phyloP scores from a whole-genome alignment of 2,888 invertebrate genomes.

The Pterostichus madidus region DNA sequence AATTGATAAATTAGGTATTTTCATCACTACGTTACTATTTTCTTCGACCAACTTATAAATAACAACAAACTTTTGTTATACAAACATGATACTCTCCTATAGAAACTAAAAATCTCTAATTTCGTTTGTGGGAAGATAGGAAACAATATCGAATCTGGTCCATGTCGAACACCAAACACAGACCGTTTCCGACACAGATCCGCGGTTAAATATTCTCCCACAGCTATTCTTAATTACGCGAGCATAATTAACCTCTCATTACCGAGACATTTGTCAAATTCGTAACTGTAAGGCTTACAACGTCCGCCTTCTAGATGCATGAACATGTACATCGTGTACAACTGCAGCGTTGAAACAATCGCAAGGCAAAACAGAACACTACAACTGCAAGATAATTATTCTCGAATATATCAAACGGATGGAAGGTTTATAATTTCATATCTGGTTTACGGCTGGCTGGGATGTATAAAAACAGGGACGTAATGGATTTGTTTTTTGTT shows the following conservation, averaged over 20 bases:
- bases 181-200: slow-evolving; percentile 41
- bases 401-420: slow-evolving; percentile 51
- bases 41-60: neutral
- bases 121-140: slow-evolving; percentile 36
- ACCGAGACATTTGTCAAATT: slow-evolving; percentile 46
- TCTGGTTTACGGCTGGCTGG: slow-evolving; percentile 20
- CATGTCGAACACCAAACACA: slow-evolving; percentile 28
- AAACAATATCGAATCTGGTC: slow-evolving; percentile 40
- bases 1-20: too few species aligned
- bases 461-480: slow-evolving; percentile 34
- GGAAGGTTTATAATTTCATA: slow-evolving; percentile 40
- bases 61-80: neutral
- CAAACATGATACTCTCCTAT: neutral
- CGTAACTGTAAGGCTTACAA: slow-evolving; percentile 31
- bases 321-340: neutral
- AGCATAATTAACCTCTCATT: slow-evolving; percentile 49
- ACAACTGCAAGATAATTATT: slow-evolving; percentile 36
- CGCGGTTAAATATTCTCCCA: slow-evolving; percentile 46
- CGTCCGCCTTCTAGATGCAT: neutral
- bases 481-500: slow-evolving; percentile 25
- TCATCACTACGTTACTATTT: too few species aligned
- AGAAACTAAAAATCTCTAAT: slow-evolving; percentile 45
- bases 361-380: slow-evolving; percentile 18
- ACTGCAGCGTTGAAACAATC: slow-evolving; percentile 23
- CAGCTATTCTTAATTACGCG: slow-evolving; percentile 56